Conservation (phyloP, 2,888 invertebrate species). For the Ochlodes sylvanus region DNA sequence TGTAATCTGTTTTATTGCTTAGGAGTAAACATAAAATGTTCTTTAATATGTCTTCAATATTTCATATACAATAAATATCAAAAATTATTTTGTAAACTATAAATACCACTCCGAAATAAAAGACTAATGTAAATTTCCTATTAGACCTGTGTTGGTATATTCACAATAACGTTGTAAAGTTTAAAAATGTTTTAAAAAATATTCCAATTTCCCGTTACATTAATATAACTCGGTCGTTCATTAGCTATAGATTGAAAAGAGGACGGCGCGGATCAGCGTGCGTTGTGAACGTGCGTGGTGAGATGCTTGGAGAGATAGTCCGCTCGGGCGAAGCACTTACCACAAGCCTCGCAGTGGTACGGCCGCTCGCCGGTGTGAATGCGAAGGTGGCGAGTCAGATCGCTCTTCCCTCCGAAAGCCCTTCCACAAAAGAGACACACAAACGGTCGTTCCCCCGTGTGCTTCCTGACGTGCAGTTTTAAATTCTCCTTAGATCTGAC, state of each 20-base stretch:
- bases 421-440: slow-evolving; percentile 95
- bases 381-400: slow-evolving; percentile 93
- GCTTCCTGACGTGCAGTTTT: slow-evolving; percentile 94
- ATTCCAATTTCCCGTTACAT: slow-evolving; percentile 75
- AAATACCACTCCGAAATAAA: slow-evolving; percentile 77
- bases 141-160: slow-evolving; percentile 75
- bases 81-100: slow-evolving; percentile 75
- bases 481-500: slow-evolving; percentile 95
- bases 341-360: slow-evolving; percentile 96
- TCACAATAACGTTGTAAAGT: slow-evolving; percentile 71
- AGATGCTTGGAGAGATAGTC: slow-evolving; percentile 96
- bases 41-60: slow-evolving; percentile 44
- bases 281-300: slow-evolving; percentile 94
- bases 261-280: slow-evolving; percentile 83
- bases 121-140: slow-evolving; percentile 73
- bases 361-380: slow-evolving; percentile 96
- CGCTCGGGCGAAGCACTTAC: slow-evolving; percentile 95
- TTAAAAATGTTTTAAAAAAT: slow-evolving; percentile 82
- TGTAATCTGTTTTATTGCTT: slow-evolving; percentile 52
- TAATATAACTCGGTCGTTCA: slow-evolving; percentile 63
- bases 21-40: slow-evolving; percentile 53
- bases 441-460: slow-evolving; percentile 95
- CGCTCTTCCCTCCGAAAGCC: slow-evolving; percentile 95
- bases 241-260: slow-evolving; percentile 55
- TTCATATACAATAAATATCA: slow-evolving; percentile 64